Evolutionary conservation across 2,113 vertebrate genomes (phyloP).

Genomic region (Pteropus alecto): DNA sequence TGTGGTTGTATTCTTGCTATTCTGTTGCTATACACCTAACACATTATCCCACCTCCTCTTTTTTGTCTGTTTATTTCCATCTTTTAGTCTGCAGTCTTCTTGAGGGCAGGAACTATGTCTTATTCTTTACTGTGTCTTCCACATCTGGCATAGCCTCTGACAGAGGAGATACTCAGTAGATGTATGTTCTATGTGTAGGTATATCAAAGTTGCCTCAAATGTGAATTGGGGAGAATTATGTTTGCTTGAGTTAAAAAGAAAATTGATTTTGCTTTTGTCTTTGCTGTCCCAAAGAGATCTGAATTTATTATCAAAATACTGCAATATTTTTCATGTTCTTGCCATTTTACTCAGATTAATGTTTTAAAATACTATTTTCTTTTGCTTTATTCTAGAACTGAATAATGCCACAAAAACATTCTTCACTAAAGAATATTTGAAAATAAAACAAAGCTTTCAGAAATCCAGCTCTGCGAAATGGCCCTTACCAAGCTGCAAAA

Average conservation of each 20-base stretch:
- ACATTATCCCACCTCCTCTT: background rate
- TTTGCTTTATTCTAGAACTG: constrained; percentile 81
- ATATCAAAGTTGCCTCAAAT: background rate
- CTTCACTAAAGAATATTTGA: constrained; percentile 86
- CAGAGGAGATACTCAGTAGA: background rate
- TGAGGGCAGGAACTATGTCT: background rate
- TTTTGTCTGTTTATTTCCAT: background rate
- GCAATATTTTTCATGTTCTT: background rate
- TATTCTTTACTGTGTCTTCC: background rate
- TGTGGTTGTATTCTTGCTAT: background rate
- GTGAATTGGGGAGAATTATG: background rate
- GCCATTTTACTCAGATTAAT: constrained; percentile 47
- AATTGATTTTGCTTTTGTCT: constrained; percentile 12
- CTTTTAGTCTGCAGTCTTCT: background rate
- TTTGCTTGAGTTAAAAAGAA: constrained; percentile 20
- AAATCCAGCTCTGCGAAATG: constrained; percentile 85
- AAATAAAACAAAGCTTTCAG: constrained; percentile 87
- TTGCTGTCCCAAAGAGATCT: background rate
- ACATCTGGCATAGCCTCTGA: background rate
- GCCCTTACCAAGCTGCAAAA: constrained; percentile 86
- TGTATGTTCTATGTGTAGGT: background rate
- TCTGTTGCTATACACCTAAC: background rate
- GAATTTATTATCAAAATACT: background rate
- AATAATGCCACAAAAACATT: constrained; percentile 85
- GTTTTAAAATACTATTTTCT: constrained; percentile 35